phyloP scores from a whole-genome alignment of 1,140 invertebrate species.

The Drosophila burlai region DNA sequence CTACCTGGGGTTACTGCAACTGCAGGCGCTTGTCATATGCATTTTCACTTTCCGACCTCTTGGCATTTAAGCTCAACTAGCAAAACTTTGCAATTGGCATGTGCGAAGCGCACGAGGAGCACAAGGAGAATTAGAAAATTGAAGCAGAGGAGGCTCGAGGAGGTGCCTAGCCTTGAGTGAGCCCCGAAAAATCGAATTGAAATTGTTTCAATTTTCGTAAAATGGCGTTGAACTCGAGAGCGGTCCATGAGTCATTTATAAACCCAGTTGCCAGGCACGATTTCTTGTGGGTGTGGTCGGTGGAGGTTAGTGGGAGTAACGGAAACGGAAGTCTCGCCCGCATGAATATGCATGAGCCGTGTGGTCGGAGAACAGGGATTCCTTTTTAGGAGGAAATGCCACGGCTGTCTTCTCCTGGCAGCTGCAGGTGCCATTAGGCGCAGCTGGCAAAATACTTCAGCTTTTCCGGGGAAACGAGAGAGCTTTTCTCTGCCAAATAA shows the following conservation, averaged over 20 bases:
- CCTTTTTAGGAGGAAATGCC: slow-evolving; percentile 54
- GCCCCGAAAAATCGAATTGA: slow-evolving; percentile 65
- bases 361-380: slow-evolving; percentile 37
- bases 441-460: slow-evolving; percentile 37
- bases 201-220: slow-evolving; percentile 79
- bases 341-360: slow-evolving; percentile 74
- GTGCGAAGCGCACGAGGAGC: slow-evolving; percentile 26
- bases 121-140: neutral
- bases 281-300: slow-evolving; percentile 12
- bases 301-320: slow-evolving; percentile 10
- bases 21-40: slow-evolving; percentile 71
- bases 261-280: slow-evolving; percentile 26
- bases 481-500: slow-evolving; percentile 45
- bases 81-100: slow-evolving; percentile 55
- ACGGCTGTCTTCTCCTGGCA: slow-evolving; percentile 25
- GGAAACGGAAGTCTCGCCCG: slow-evolving; percentile 58
- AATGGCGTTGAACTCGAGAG: slow-evolving; percentile 61
- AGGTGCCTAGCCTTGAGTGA: neutral
- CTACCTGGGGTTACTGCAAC: neutral
- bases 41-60: slow-evolving; percentile 64
- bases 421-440: slow-evolving; percentile 58
- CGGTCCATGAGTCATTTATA: slow-evolving; percentile 64
- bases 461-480: slow-evolving; percentile 23
- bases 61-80: slow-evolving; percentile 38
- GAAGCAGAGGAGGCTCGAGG: neutral